A percentile compares a stretch with the other conserved stretches of the same genome.
These are phyloP conservation scores for Orthosia cruda DNA, from an alignment of 2,888 invertebrate species.

Conservation along the genomic window DNA sequence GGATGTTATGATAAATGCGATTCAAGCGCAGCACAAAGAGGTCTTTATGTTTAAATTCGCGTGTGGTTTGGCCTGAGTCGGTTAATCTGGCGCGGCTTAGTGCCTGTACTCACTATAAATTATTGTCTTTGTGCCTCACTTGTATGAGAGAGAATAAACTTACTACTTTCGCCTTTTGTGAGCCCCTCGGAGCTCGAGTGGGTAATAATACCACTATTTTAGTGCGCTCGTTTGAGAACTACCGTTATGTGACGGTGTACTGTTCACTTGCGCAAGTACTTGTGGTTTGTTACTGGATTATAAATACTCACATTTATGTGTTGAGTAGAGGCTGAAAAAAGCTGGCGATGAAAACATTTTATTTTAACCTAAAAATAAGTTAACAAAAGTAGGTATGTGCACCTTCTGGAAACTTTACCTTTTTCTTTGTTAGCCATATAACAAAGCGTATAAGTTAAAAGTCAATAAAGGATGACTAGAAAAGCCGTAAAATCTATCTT, in stretches of 20 bases:
- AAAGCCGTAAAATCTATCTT: conserved; percentile 52
- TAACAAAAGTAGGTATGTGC: background rate
- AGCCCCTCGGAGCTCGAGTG: conserved; percentile 63
- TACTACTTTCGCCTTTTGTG: conserved; percentile 76
- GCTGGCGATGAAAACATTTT: no score
- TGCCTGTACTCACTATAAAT: conserved; percentile 82
- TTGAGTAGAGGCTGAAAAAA: background rate
- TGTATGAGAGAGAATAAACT: conserved; percentile 78
- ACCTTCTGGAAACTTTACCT: conserved; percentile 4
- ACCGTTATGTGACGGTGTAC: conserved; percentile 18
- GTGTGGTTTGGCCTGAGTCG: conserved; percentile 79
- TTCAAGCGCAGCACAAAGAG: conserved; percentile 73
- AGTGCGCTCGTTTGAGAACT: conserved; percentile 55
- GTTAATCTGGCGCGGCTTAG: conserved; percentile 83
- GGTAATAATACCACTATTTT: conserved; percentile 63
- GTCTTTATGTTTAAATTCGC: conserved; percentile 78
- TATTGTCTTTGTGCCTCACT: conserved; percentile 84
- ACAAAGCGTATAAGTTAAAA: conserved; percentile 59
- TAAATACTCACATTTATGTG: background rate
- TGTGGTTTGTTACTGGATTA: background rate
- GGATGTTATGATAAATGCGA: conserved; percentile 70
- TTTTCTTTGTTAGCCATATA: conserved; percentile 28
- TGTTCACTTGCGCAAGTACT: conserved; percentile 15
- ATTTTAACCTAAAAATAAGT: background rate
- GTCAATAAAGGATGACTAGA: conserved; percentile 63